Conservation (phyloP, 2,797 vertebrate species). For the Pteropus rufus region DNA sequence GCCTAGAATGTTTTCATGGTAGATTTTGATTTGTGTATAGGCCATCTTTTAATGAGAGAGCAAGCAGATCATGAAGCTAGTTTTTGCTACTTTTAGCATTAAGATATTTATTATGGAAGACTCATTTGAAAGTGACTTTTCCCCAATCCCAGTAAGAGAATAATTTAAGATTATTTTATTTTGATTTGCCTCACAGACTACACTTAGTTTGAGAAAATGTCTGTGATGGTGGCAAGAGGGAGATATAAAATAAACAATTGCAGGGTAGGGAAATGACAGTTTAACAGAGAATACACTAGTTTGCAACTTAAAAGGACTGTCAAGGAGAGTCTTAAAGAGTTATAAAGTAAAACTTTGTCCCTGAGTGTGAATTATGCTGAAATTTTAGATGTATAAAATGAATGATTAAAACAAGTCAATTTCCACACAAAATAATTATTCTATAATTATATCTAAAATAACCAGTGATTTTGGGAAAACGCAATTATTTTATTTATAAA, state of each 20-base stretch:
- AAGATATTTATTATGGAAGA: background rate
- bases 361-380: background rate
- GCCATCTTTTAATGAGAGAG: background rate
- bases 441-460: constrained; percentile 16
- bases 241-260: background rate
- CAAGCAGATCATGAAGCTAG: background rate
- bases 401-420: background rate
- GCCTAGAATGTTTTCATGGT: background rate
- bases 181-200: background rate
- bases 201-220: background rate
- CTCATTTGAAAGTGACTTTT: background rate
- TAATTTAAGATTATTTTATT: constrained; percentile 1
- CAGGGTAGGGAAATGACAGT: background rate
- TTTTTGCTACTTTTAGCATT: background rate
- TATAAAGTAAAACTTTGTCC: background rate
- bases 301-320: background rate
- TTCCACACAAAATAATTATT: background rate
- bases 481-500: background rate
- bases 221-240: background rate
- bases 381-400: background rate
- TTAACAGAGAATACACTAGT: background rate
- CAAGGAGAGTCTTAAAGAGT: background rate
- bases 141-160: background rate
- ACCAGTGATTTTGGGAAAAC: background rate
- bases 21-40: background rate